phyloP scores from a whole-genome alignment of 1,140 invertebrate genomes.

The Leptoteleia sp. region DNA sequence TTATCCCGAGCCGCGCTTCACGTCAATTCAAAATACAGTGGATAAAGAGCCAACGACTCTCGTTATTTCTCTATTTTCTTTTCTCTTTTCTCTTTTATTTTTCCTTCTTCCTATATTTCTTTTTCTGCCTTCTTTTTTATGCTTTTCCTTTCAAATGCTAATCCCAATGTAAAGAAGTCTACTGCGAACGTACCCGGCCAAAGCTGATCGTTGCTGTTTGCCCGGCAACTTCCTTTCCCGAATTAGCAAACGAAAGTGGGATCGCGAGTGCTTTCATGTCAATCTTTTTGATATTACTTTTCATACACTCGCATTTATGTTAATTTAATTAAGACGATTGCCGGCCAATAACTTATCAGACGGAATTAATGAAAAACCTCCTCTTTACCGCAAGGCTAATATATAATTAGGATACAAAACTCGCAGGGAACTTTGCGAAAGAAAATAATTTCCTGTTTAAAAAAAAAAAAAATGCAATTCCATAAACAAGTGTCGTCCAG shows the following conservation, averaged over 20 bases:
- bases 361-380: not conserved
- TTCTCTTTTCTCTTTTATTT: too few species aligned
- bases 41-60: slow-evolving; percentile 13
- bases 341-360: slow-evolving; percentile 32
- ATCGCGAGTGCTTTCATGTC: slow-evolving; percentile 44
- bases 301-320: slow-evolving; percentile 16
- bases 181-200: not conserved
- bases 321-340: slow-evolving; percentile 48
- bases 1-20: slow-evolving; percentile 6
- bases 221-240: slow-evolving; percentile 29
- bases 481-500: too few species aligned
- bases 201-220: slow-evolving; percentile 39
- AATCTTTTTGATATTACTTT: slow-evolving; percentile 41
- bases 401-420: slow-evolving; percentile 17
- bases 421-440: slow-evolving; percentile 8
- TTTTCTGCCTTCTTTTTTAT: slow-evolving; percentile 14
- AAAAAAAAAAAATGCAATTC: too few species aligned
- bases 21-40: slow-evolving; percentile 28
- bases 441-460: too few species aligned
- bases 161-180: slow-evolving; percentile 37
- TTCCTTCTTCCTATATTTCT: too few species aligned
- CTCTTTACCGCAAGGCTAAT: slow-evolving; percentile 11
- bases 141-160: slow-evolving; percentile 51
- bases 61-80: too few species aligned
- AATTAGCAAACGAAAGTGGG: slow-evolving; percentile 31